Evolutionary conservation across 2,888 invertebrate species (phyloP).

Genomic region (Plebejus melissa): DNA sequence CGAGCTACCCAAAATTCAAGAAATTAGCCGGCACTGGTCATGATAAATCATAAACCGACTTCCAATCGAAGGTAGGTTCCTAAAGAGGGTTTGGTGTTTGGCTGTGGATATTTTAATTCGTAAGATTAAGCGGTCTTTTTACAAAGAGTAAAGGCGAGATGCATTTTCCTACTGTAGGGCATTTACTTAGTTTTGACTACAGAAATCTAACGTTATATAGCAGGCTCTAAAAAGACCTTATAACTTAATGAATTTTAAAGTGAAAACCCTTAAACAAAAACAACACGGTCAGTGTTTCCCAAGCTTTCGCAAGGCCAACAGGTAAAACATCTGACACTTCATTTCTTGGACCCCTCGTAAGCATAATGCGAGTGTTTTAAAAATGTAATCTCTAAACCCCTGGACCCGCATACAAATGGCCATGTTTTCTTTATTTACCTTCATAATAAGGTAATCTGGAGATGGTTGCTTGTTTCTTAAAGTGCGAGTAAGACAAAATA

Average conservation of each 20-base stretch:
- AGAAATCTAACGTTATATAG: too few relatives aligned
- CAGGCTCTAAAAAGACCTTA: too few relatives aligned
- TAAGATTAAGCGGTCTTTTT: too few relatives aligned
- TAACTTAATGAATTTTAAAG: background rate
- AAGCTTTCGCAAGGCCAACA: background rate
- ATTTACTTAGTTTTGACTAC: too few relatives aligned
- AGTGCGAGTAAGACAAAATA: background rate
- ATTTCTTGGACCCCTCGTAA: conserved; percentile 7
- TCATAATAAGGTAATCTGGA: conserved; percentile 4
- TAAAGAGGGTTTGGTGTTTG: too few relatives aligned
- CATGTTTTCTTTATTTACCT: conserved; percentile 5
- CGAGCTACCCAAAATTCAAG: too few relatives aligned
- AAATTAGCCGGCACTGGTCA: too few relatives aligned
- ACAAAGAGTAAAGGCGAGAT: too few relatives aligned
- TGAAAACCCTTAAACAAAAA: background rate
- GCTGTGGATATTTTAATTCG: too few relatives aligned
- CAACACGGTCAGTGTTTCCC: background rate
- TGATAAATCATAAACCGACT: too few relatives aligned
- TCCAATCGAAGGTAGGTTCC: too few relatives aligned
- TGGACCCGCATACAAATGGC: conserved; percentile 6
- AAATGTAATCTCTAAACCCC: conserved; percentile 7
- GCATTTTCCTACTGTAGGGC: too few relatives aligned
- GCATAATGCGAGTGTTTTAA: conserved; percentile 26
- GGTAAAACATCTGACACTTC: conserved; percentile 2
- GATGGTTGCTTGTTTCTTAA: background rate